phyloP scores from a whole-genome alignment of 2,113 vertebrate species.

The Myrmophylax atrothorax region DNA sequence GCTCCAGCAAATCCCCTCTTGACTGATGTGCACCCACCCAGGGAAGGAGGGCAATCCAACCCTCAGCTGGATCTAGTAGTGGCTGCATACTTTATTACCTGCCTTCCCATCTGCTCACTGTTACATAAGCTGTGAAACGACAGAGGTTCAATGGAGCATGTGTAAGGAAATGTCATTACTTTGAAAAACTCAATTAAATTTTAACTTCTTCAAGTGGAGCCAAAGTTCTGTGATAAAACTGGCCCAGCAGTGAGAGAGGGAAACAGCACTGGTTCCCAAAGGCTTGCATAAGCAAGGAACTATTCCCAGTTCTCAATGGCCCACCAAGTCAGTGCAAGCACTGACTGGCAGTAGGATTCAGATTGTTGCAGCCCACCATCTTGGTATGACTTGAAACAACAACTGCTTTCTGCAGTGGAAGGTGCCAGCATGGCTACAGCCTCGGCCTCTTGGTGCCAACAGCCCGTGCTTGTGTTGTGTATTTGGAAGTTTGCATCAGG shows the following conservation, averaged over 20 bases:
- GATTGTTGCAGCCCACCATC: neutral
- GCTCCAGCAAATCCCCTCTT: neutral
- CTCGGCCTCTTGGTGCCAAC: neutral
- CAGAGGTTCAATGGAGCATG: neutral
- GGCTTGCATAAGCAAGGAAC: neutral
- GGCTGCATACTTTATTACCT: neutral
- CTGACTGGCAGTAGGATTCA: neutral
- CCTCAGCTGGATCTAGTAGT: neutral
- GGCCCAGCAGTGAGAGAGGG: neutral
- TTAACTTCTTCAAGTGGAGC: neutral
- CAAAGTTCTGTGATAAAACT: neutral
- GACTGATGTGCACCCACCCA: neutral
- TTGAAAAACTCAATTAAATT: neutral
- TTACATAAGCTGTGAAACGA: slow-evolving; percentile 2
- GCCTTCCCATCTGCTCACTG: neutral
- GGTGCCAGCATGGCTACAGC: neutral
- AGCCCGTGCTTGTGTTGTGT: rapidly evolving
- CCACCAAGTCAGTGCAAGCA: rapidly evolving
- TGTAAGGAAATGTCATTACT: slow-evolving; percentile 19
- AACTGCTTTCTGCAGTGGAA: neutral
- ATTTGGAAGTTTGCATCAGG: neutral
- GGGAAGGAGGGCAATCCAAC: neutral
- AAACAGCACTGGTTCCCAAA: neutral
- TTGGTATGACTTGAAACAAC: neutral
- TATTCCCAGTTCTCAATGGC: neutral